phyloP scores from a whole-genome alignment of 1,140 invertebrate genomes.

The Neotoxoptera formosana region DNA sequence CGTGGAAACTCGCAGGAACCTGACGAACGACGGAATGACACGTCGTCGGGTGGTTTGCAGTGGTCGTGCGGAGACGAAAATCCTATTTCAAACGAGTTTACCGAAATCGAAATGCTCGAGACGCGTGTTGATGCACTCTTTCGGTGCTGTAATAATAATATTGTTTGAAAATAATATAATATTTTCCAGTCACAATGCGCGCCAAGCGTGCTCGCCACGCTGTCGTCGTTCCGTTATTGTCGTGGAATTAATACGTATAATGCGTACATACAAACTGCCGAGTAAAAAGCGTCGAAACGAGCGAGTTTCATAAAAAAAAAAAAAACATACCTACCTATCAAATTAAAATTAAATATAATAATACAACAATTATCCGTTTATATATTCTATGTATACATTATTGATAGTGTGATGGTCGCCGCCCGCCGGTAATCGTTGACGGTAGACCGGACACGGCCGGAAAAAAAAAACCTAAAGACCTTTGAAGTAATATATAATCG shows the following conservation, averaged over 20 bases:
- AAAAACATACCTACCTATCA: neutral
- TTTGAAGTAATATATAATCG: conserved; percentile 10
- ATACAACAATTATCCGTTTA: neutral
- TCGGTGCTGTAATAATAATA: neutral
- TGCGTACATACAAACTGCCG: neutral
- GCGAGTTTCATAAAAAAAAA: neutral
- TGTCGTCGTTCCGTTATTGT: neutral
- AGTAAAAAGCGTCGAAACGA: neutral
- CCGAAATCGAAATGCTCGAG: neutral
- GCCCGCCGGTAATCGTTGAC: neutral
- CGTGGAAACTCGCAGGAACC: neutral
- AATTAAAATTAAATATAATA: neutral
- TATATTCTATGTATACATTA: neutral
- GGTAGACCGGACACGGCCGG: neutral
- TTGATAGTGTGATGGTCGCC: neutral
- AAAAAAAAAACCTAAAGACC: neutral
- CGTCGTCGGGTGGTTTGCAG: neutral
- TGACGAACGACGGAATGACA: neutral
- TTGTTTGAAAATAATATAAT: neutral
- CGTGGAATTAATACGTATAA: too few species aligned
- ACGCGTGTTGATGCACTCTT: neutral
- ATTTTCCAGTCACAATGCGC: neutral
- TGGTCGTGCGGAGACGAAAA: neutral
- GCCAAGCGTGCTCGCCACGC: too few species aligned
- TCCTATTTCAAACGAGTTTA: neutral